Evolutionary conservation across 2,797 vertebrate genomes (phyloP).

Genomic region (Aphelocoma californica): DNA sequence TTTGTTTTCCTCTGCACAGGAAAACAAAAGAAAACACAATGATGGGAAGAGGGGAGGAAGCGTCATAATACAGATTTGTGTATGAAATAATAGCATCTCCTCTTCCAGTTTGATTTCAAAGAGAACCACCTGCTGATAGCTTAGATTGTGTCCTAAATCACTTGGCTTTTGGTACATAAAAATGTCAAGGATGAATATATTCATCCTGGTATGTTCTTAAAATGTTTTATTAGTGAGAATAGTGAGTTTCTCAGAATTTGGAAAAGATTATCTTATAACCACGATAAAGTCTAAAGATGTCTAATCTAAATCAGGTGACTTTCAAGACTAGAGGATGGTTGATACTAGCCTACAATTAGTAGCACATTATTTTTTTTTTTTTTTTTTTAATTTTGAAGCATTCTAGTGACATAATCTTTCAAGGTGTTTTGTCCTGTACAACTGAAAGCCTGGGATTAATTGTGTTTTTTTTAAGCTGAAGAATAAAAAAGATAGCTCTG

Average conservation of each 20-base stretch:
- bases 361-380: no score
- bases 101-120: neutral
- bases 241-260: neutral
- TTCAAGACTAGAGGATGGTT: neutral
- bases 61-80: neutral
- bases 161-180: neutral
- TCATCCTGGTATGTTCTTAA: neutral
- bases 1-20: neutral
- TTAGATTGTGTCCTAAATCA: constrained; percentile 9
- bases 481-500: neutral
- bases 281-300: accelerated
- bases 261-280: neutral
- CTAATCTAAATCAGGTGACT: neutral
- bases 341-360: neutral
- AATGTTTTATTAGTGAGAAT: neutral
- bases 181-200: neutral
- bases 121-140: neutral
- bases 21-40: neutral
- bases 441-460: neutral
- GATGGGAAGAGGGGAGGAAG: neutral
- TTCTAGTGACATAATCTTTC: neutral
- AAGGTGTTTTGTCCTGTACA: neutral
- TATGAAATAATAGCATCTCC: neutral
- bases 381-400: neutral
- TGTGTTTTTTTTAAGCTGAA: neutral